A percentile compares a stretch with the other conserved stretches of the same genome.
These are phyloP conservation scores for Phainopepla nitens DNA, from an alignment of 2,113 vertebrate species.

Conservation along the genomic window DNA sequence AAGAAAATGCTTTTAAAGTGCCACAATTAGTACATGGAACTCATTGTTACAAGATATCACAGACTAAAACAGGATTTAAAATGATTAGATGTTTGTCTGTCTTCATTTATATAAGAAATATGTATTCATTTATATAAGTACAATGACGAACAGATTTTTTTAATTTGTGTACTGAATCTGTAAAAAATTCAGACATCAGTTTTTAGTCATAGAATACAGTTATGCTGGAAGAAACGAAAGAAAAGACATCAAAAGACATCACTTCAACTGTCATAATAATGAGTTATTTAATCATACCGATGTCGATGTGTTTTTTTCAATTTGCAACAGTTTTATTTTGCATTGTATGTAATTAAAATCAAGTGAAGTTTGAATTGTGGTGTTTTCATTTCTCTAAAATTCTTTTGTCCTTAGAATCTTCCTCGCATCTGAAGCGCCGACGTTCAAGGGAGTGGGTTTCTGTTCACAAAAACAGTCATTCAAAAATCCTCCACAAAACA, in stretches of 20 bases:
- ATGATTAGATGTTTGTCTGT: neutral
- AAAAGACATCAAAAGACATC: neutral
- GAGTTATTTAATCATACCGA: neutral
- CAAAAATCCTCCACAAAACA: slow-evolving; percentile 11
- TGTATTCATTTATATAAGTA: neutral
- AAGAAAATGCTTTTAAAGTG: neutral
- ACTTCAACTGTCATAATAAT: neutral
- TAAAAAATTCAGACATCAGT: neutral
- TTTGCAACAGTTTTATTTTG: neutral
- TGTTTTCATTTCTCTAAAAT: neutral
- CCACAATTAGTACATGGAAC: neutral
- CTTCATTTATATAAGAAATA: neutral
- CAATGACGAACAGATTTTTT: neutral
- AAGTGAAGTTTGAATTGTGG: neutral
- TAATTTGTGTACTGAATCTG: neutral
- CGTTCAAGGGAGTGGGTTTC: neutral
- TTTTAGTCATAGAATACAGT: neutral
- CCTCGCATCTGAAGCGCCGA: neutral
- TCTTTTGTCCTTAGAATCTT: neutral
- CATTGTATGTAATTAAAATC: neutral
- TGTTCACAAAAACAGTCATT: neutral
- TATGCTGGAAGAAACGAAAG: neutral
- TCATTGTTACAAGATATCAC: neutral
- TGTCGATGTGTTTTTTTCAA: neutral
- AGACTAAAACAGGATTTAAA: neutral